phyloP scores from a whole-genome alignment of 37 sponge, comb jelly and placozoan species.

The Theonella swinhoei region DNA sequence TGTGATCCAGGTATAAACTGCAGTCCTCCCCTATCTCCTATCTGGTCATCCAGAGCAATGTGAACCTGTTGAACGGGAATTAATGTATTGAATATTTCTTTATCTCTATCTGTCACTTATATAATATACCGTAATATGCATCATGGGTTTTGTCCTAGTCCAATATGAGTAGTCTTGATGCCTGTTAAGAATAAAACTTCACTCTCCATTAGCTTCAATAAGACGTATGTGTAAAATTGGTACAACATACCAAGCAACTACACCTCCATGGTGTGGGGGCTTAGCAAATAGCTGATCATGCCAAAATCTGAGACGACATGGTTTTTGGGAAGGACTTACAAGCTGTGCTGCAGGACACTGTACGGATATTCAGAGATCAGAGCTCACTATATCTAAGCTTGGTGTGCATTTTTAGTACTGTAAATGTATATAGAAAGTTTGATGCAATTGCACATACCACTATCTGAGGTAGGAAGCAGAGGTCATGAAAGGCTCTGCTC shows the following conservation, averaged over 20 bases:
- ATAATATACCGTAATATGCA: constrained; percentile 58
- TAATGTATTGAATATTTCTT: not conserved
- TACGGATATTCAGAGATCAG: too few species aligned
- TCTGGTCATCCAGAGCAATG: constrained; percentile 75
- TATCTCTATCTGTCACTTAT: not conserved
- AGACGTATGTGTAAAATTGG: too few species aligned
- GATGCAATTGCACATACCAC: constrained; percentile 50
- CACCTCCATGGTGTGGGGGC: constrained; percentile 71
- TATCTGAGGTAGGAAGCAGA: constrained; percentile 57
- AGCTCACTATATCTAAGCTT: not conserved
- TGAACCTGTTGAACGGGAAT: constrained; percentile 40
- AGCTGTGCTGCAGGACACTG: constrained; percentile 68
- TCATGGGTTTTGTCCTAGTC: constrained; percentile 73
- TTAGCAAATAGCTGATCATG: constrained; percentile 81
- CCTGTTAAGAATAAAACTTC: constrained; percentile 39
- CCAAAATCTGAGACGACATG: constrained; percentile 57
- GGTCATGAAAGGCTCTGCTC: constrained; percentile 38
- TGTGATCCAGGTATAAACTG: constrained; percentile 75
- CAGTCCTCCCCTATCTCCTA: constrained; percentile 63
- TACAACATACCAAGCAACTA: constrained; percentile 76
- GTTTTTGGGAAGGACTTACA: constrained; percentile 39
- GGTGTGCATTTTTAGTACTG: too few species aligned
- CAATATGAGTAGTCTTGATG: constrained; percentile 69
- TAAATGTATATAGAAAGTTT: too few species aligned
- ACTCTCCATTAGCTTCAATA: too few species aligned